Evolutionary conservation across 2,113 vertebrate genomes (phyloP).

Genomic region (Xiphophorus hellerii): DNA sequence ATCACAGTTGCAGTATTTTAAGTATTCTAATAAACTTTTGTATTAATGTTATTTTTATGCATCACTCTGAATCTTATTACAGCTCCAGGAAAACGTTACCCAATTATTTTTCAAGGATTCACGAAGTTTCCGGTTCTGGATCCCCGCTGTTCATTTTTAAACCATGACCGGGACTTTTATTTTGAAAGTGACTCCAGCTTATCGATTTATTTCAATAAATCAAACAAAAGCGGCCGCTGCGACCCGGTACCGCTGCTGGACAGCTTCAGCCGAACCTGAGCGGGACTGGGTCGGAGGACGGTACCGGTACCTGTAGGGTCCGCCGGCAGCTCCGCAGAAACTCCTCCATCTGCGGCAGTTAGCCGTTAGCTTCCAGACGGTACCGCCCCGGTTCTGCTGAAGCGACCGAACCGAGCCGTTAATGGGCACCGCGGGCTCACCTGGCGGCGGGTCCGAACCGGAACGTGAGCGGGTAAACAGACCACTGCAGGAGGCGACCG

Average conservation of each 20-base stretch:
- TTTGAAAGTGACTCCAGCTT: neutral
- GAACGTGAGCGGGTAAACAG: neutral
- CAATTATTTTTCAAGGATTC: no score
- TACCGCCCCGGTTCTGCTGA: neutral
- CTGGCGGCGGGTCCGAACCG: neutral
- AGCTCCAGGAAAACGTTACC: no score
- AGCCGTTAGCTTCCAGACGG: conserved; percentile 24
- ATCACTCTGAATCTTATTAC: no score
- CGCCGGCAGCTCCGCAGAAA: conserved; percentile 48
- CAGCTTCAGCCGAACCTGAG: neutral
- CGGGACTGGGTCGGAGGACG: neutral
- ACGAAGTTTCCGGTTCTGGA: no score
- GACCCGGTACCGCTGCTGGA: neutral
- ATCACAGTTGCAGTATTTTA: no score
- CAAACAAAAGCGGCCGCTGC: neutral
- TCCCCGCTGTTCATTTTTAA: neutral
- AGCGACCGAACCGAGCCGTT: neutral
- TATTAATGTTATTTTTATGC: no score
- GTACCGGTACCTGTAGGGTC: conserved; percentile 47
- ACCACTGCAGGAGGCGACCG: neutral
- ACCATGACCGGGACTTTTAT: neutral
- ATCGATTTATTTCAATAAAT: neutral
- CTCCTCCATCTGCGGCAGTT: conserved; percentile 54
- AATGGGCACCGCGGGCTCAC: neutral
- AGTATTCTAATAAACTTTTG: no score